A percentile compares a stretch with the other conserved stretches of the same genome.
Evolutionary conservation across 2,888 invertebrate species (phyloP).

Genomic region (Pristionchus maxplancki): DNA sequence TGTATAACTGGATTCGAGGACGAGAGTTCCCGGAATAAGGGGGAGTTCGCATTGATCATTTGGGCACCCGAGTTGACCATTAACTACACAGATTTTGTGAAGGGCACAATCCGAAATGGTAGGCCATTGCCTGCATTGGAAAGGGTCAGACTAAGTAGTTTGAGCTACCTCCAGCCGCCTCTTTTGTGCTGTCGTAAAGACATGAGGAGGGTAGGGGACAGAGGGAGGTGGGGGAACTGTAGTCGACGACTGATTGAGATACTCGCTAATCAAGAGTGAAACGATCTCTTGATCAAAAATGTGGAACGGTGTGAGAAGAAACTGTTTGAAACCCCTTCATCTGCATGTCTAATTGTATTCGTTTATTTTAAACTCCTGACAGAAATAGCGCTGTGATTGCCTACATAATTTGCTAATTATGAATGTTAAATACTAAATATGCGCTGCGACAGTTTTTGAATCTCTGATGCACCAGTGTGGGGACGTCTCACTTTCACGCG

Average conservation of each 20-base stretch:
- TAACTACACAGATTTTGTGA: not conserved
- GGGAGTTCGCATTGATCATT: not conserved
- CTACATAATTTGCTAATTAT: too few species aligned
- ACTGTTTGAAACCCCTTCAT: too few species aligned
- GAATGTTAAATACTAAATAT: too few species aligned
- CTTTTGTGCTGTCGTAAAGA: not conserved
- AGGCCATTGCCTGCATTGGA: not conserved
- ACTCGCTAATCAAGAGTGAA: not conserved
- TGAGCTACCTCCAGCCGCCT: not conserved
- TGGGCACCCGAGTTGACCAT: not conserved
- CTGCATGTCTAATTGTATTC: too few species aligned
- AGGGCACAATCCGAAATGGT: not conserved
- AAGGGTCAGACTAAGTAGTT: slow-evolving; percentile 34
- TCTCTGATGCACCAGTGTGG: slow-evolving; percentile 14
- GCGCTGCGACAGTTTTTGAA: not conserved
- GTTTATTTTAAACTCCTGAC: too few species aligned
- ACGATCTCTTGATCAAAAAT: not conserved
- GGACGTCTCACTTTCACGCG: not conserved
- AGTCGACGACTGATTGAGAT: not conserved
- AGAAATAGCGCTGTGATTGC: too few species aligned
- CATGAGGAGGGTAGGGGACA: not conserved
- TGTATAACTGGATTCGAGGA: not conserved
- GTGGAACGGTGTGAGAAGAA: not conserved
- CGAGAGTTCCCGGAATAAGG: not conserved
- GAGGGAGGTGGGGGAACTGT: not conserved